These are phyloP conservation scores for Nemotelus nigrinus DNA, from an alignment of 2,888 invertebrate species.

Conservation along the genomic window DNA sequence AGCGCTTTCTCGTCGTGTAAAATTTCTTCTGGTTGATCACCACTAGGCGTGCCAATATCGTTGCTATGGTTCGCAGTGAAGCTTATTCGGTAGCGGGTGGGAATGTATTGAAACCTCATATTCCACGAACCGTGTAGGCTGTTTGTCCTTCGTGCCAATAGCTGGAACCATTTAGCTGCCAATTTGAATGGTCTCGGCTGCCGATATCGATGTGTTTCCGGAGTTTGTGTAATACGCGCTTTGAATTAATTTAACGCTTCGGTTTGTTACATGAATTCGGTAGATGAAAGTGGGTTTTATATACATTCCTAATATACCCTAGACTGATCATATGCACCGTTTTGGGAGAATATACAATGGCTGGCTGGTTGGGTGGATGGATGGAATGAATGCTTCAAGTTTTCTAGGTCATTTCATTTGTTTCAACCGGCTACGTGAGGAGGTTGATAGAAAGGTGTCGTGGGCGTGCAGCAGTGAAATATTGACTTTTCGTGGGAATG, in stretches of 20 bases:
- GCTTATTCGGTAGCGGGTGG: too few relatives aligned
- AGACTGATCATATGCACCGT: constrained; percentile 12
- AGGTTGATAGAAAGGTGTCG: too few relatives aligned
- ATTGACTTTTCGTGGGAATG: too few relatives aligned
- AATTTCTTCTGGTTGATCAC: constrained; percentile 39
- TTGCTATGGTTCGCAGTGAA: too few relatives aligned
- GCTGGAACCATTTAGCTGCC: constrained; percentile 22
- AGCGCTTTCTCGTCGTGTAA: constrained; percentile 33
- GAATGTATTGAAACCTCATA: too few relatives aligned
- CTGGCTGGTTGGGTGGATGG: too few relatives aligned
- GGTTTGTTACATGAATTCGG: constrained; percentile 31
- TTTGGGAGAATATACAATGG: too few relatives aligned
- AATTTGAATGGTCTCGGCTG: constrained; percentile 7
- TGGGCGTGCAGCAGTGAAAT: too few relatives aligned
- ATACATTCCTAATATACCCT: constrained; percentile 14
- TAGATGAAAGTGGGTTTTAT: neutral
- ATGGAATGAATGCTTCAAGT: constrained; percentile 5
- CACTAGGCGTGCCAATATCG: constrained; percentile 28
- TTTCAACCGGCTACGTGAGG: neutral
- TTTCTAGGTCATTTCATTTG: constrained; percentile 22
- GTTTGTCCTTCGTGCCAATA: neutral
- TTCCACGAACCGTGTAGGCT: too few relatives aligned
- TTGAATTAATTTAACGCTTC: constrained; percentile 33
- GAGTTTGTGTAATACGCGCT: constrained; percentile 9
- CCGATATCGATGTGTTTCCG: constrained; percentile 3